Evolutionary conservation across 1,140 invertebrate genomes (phyloP), one percentile per base, ranked within the genome.

Genomic region (Hycleus cichorii): DNA sequence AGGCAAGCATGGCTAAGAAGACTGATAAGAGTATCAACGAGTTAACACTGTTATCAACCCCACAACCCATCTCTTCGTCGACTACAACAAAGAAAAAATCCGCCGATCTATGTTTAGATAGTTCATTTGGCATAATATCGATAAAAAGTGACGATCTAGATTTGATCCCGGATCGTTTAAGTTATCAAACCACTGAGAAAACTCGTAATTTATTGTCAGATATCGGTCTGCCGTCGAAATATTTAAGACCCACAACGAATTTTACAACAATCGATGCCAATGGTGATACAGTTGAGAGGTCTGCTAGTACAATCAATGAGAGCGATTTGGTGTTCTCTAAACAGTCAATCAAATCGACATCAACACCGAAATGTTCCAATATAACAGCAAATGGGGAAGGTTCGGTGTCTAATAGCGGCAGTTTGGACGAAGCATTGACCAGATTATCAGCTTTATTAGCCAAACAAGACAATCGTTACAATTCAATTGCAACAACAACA

Each of bases 281-380:
- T 11, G 27, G 18, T 24, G 11, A 47, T 51, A 38, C 53, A 47
- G 58, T n/a, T 18, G 18, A 18, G 18, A 18, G 18, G 18, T 18
- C 18, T 1, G 60, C 59, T 18, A 69, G 67, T 57, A 69, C 67
- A 38, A 48, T 69, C 8, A 69, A 50, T 57, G 67, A 69, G 49
- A 67, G 63, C 56, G 67, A 69, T 59, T 55, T 69, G 40, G 25
- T 67, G 6, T 24, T 42, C 9, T 42, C 46, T 47, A 60, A 50
- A 8, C 58, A 57, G n/a, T 60, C 57, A 47, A 63, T 63, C 40
- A 59, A 53, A 46, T 67, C 65, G 12, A 69, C 64, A 9, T 65
- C 67, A 32, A 32, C 32, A 32, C 32, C 46, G 48, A 60, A 47
- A 8, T 57, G 57, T 24, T 60, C 57, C 43, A 63, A 64, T 45